Evolutionary conservation across 2,113 vertebrate species (phyloP).

Genomic region (Gymnogyps californianus): DNA sequence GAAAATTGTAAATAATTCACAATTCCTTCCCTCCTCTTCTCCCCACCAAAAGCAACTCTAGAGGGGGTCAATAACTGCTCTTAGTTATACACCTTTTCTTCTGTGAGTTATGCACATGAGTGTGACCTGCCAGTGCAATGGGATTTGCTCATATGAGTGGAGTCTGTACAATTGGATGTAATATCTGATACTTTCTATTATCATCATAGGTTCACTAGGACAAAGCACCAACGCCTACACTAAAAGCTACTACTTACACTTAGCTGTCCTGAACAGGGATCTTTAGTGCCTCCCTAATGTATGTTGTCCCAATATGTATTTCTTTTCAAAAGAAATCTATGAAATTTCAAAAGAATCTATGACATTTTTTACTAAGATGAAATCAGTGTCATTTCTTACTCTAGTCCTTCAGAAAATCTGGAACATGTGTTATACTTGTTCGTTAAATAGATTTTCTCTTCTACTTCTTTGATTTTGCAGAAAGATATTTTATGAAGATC

Average conservation of each 20-base stretch:
- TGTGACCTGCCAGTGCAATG: background rate
- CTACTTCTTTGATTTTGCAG: background rate
- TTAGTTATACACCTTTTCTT: background rate
- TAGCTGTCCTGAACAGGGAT: background rate
- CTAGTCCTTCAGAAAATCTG: background rate
- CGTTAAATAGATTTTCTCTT: background rate
- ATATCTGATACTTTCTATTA: background rate
- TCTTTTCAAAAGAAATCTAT: background rate
- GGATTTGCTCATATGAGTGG: background rate
- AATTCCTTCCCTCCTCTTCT: background rate
- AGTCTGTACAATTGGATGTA: background rate
- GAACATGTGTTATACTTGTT: background rate
- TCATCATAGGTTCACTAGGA: background rate
- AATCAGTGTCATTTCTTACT: background rate
- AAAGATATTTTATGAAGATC: background rate
- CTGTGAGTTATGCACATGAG: background rate
- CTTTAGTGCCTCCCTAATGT: background rate
- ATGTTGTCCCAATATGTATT: background rate
- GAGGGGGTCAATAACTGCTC: background rate
- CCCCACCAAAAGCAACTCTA: background rate
- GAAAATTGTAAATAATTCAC: constrained; percentile 21
- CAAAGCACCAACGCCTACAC: background rate
- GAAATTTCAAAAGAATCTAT: background rate
- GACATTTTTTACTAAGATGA: background rate
- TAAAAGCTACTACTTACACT: background rate